These are phyloP conservation scores for Molothrus ater DNA, from an alignment of 2,797 vertebrate genomes.

Conservation along the genomic window DNA sequence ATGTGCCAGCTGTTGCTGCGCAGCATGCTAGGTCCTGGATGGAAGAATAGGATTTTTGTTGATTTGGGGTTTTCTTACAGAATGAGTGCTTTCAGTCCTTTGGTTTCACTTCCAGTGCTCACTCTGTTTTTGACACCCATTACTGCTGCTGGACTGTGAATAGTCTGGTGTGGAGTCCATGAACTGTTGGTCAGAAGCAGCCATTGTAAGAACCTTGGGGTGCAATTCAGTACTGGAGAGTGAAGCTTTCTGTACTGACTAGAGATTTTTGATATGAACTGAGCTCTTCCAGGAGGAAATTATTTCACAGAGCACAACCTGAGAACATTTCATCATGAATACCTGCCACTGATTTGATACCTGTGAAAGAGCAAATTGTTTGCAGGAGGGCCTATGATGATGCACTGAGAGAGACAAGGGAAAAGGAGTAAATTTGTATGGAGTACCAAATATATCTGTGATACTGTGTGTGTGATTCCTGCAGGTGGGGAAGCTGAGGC, in stretches of 20 bases:
- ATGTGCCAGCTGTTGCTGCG: not conserved
- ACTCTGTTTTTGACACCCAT: accelerated
- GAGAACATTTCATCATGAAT: not conserved
- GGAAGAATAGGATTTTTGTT: not conserved
- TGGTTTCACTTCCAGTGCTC: not conserved
- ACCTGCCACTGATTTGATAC: not conserved
- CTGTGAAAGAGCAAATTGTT: not conserved
- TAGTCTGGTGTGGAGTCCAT: accelerated
- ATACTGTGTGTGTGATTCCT: not conserved
- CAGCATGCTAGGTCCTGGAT: not conserved
- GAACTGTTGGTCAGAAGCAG: not conserved
- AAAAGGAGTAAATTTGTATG: not conserved
- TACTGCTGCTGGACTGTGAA: not conserved
- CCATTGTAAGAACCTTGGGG: not conserved
- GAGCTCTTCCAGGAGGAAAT: not conserved
- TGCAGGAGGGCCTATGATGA: not conserved
- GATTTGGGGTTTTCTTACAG: not conserved
- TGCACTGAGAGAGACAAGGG: not conserved
- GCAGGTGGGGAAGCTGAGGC: not conserved
- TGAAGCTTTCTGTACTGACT: not conserved
- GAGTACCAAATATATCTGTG: not conserved
- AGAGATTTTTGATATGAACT: not conserved
- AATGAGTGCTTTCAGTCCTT: not conserved
- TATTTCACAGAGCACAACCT: not conserved
- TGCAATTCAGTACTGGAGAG: not conserved